phyloP scores from a whole-genome alignment of 1,140 invertebrate genomes.

The Paracyclopina nana region DNA sequence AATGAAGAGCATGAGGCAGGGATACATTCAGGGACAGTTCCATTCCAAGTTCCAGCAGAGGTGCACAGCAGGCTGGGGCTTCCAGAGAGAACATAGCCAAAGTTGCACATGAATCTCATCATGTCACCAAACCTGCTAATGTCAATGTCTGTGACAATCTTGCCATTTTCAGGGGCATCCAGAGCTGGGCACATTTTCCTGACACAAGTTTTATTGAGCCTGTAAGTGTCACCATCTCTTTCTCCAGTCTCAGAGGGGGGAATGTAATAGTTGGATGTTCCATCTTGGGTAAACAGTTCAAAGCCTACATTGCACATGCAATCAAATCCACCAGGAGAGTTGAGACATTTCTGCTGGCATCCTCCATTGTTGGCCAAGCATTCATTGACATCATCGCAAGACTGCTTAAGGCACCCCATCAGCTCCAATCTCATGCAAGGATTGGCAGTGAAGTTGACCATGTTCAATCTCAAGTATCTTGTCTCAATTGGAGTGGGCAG shows the following conservation, averaged over 20 bases:
- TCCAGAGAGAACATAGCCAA: slow-evolving; percentile 79
- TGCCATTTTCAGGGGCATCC: slow-evolving; percentile 64
- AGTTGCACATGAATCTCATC: slow-evolving; percentile 78
- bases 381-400: slow-evolving; percentile 81
- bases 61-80: slow-evolving; percentile 61
- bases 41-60: slow-evolving; percentile 79
- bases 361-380: slow-evolving; percentile 71
- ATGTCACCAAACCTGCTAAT: slow-evolving; percentile 74
- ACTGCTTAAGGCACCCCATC: slow-evolving; percentile 73
- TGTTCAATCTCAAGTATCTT: slow-evolving; percentile 61
- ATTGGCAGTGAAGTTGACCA: slow-evolving; percentile 61
- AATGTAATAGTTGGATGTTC: slow-evolving; percentile 70
- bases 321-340: slow-evolving; percentile 59
- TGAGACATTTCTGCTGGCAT: slow-evolving; percentile 82
- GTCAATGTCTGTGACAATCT: slow-evolving; percentile 50
- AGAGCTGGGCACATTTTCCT: slow-evolving; percentile 67
- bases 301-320: slow-evolving; percentile 82
- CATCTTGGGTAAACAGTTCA: slow-evolving; percentile 68
- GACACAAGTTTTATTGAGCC: slow-evolving; percentile 86
- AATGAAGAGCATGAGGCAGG: slow-evolving; percentile 72
- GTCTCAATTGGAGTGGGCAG: slow-evolving; percentile 77
- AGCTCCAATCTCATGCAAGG: slow-evolving; percentile 78
- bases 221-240: slow-evolving; percentile 64
- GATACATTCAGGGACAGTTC: slow-evolving; percentile 56
- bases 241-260: slow-evolving; percentile 61